Conservation (phyloP, 92 coral and sea anemone genomes). For the Phymanthus crucifer region DNA sequence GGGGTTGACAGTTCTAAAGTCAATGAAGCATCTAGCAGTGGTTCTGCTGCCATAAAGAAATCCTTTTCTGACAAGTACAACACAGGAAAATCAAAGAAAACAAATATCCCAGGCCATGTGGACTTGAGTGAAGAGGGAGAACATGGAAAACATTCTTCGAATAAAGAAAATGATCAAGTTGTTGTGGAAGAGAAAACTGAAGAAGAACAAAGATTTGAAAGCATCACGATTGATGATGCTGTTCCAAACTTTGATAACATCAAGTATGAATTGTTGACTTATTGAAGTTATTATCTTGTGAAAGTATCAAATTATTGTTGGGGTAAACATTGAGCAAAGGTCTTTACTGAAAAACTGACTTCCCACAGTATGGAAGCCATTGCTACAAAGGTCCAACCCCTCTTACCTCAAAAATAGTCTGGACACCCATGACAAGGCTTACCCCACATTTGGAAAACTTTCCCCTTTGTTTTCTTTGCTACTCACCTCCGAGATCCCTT, state of each 20-base stretch:
- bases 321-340: too few relatives aligned
- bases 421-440: too few relatives aligned
- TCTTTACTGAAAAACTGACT: too few relatives aligned
- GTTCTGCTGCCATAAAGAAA: not conserved
- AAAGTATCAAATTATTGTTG: not conserved
- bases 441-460: too few relatives aligned
- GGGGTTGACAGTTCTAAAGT: not conserved
- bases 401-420: too few relatives aligned
- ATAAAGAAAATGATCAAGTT: not conserved
- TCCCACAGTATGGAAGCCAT: too few relatives aligned
- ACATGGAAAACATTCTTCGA: not conserved
- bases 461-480: too few relatives aligned
- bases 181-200: conserved; percentile 2
- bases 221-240: conserved; percentile 64
- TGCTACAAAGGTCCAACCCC: too few relatives aligned
- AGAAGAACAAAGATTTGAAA: conserved; percentile 2
- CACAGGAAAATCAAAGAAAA: not conserved
- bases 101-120: not conserved
- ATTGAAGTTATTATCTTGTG: not conserved
- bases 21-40: not conserved
- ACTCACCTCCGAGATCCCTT: too few relatives aligned
- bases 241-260: conserved; percentile 40
- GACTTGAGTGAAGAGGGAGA: not conserved
- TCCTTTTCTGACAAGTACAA: not conserved
- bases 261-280: conserved; percentile 44